These are phyloP conservation scores for Pardalotus punctatus DNA, from an alignment of 2,113 vertebrate genomes.

Conservation along the genomic window DNA sequence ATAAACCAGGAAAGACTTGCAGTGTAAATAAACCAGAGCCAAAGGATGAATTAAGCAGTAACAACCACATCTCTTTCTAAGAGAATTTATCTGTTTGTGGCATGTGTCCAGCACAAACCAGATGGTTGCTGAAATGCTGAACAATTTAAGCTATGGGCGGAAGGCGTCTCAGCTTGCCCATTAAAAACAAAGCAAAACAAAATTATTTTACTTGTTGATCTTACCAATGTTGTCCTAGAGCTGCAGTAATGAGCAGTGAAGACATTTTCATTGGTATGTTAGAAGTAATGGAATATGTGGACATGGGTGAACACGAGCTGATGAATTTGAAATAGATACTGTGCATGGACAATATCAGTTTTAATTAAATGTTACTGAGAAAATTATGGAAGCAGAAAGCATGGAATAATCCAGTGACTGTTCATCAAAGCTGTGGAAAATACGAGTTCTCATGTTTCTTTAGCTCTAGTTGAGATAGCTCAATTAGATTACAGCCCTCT, in stretches of 20 bases:
- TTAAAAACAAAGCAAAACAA: background rate
- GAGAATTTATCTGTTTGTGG: background rate
- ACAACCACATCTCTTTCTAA: background rate
- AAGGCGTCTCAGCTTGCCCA: background rate
- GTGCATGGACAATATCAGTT: background rate
- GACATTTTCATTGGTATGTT: fast-evolving
- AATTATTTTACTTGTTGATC: background rate
- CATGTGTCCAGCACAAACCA: background rate
- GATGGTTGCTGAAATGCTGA: conserved; percentile 17
- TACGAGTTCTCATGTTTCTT: background rate
- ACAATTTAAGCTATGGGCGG: background rate
- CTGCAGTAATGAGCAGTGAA: background rate
- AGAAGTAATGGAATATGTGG: background rate
- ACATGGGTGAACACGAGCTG: background rate
- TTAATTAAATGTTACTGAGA: background rate
- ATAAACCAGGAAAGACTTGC: background rate
- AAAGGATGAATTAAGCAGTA: background rate
- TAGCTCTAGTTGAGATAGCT: background rate
- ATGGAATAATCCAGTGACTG: background rate
- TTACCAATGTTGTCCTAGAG: background rate
- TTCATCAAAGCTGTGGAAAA: background rate
- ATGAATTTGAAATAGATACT: background rate
- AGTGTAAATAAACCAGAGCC: background rate
- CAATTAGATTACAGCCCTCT: background rate
- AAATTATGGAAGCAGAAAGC: background rate